Evolutionary conservation across 92 coral and sea anemone species (phyloP).

Genomic region (Epizoanthus ramosus): DNA sequence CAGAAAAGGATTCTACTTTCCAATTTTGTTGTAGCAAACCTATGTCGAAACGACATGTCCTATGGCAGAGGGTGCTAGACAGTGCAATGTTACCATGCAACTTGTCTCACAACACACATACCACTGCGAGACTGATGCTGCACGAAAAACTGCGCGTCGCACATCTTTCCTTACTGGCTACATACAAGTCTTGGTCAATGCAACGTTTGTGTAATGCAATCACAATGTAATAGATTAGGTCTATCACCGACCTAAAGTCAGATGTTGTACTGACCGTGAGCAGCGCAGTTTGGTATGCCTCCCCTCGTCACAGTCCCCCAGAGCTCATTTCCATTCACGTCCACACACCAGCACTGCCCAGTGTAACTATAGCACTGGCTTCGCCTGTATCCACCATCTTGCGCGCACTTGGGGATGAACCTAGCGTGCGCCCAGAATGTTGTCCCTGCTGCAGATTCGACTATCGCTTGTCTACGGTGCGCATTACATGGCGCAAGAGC

Average conservation of each 20-base stretch:
- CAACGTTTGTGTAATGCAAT: not conserved
- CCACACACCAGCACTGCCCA: conserved; percentile 97
- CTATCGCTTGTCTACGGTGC: not conserved
- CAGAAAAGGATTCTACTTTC: too few species aligned
- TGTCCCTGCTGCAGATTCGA: not conserved
- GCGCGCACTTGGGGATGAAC: conserved; percentile 73
- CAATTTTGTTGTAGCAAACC: too few species aligned
- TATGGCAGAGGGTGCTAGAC: too few species aligned
- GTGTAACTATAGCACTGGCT: conserved; percentile 80
- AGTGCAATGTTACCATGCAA: too few species aligned
- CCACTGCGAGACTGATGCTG: too few species aligned
- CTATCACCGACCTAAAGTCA: not conserved
- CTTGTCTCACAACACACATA: too few species aligned
- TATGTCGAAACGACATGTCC: too few species aligned
- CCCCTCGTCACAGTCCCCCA: conserved; percentile 68
- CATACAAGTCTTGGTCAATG: not conserved
- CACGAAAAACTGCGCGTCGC: too few species aligned
- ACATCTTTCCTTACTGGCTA: too few species aligned
- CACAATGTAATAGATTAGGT: too few species aligned
- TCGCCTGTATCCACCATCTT: conserved; percentile 69
- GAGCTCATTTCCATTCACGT: conserved; percentile 81
- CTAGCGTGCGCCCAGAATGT: conserved; percentile 7
- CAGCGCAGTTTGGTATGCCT: conserved; percentile 71
- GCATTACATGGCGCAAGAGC: not conserved
- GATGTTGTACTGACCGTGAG: conserved; percentile 11